phyloP scores from a whole-genome alignment of 2,888 invertebrate species.

The Sepiola atlantica region DNA sequence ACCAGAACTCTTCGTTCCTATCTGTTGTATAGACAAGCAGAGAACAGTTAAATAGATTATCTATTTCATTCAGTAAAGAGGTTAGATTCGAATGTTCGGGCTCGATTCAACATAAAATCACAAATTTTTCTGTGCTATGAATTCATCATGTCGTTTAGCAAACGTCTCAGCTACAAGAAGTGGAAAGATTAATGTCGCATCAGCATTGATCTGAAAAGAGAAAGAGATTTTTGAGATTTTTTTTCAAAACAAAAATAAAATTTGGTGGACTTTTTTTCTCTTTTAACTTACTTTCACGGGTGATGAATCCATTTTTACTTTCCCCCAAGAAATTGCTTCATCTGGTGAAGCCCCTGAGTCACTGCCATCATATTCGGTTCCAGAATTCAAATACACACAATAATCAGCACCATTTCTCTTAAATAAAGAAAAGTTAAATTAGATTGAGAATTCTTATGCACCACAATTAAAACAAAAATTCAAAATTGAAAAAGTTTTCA shows the following conservation, averaged over 20 bases:
- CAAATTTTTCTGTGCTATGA: conserved; percentile 51
- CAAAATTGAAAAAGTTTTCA: no score
- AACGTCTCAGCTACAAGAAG: conserved; percentile 96
- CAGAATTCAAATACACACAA: conserved; percentile 95
- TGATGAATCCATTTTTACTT: conserved; percentile 89
- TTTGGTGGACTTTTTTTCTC: not conserved
- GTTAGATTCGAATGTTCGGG: not conserved
- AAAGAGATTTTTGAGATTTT: not conserved
- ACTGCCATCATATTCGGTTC: conserved; percentile 95
- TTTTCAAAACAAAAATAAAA: not conserved
- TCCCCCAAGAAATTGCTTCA: conserved; percentile 99
- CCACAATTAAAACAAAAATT: not conserved
- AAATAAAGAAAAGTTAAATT: conserved; percentile 40
- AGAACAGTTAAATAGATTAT: no score
- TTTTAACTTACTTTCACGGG: conserved; percentile 85
- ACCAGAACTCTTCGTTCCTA: no score
- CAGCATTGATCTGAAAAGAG: conserved; percentile 83
- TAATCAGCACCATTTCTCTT: conserved; percentile 96
- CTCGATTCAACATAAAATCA: not conserved
- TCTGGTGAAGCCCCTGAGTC: conserved; percentile 98
- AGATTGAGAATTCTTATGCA: not conserved
- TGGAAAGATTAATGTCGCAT: conserved; percentile 95
- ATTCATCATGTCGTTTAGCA: conserved; percentile 77
- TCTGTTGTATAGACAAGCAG: no score
- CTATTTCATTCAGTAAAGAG: no score